These are phyloP conservation scores for Archips xylosteana DNA, from an alignment of 2,888 invertebrate species.

Conservation along the genomic window DNA sequence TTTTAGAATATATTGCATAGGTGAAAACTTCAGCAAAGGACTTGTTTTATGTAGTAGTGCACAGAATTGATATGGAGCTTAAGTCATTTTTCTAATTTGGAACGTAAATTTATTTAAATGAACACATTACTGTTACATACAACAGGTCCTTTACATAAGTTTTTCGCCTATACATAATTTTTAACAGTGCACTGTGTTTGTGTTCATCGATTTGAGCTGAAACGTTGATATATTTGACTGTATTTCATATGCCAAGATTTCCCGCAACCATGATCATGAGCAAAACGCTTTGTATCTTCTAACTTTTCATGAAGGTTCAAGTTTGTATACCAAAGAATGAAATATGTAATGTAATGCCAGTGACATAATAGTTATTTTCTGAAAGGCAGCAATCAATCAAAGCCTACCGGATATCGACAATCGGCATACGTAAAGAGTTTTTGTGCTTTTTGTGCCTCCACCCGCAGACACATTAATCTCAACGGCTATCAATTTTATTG, in stretches of 20 bases:
- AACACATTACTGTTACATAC: too few relatives aligned
- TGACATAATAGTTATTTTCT: constrained; percentile 31
- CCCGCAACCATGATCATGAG: not conserved
- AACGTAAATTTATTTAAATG: too few relatives aligned
- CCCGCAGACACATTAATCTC: constrained; percentile 30
- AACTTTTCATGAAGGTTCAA: not conserved
- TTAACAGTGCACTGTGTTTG: too few relatives aligned
- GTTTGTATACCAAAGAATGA: not conserved
- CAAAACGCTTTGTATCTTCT: not conserved
- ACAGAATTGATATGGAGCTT: too few relatives aligned
- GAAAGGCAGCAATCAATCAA: constrained; percentile 52
- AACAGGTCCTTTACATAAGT: too few relatives aligned
- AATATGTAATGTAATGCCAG: constrained; percentile 7
- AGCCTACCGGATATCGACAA: constrained; percentile 48
- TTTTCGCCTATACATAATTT: too few relatives aligned
- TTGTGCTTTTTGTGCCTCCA: constrained; percentile 37
- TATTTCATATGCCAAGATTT: not conserved
- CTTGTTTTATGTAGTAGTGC: too few relatives aligned
- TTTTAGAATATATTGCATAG: too few relatives aligned
- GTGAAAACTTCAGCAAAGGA: not conserved
- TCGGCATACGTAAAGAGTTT: constrained; percentile 45
- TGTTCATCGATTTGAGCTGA: not conserved
- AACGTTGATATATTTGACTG: not conserved
- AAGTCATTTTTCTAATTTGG: too few relatives aligned
- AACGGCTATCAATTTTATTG: constrained; percentile 7